Percentiles rank a stretch among this genome's conserved stretches.
phyloP scores from a whole-genome alignment of 2,113 vertebrate species.

The Tupaia tana region DNA sequence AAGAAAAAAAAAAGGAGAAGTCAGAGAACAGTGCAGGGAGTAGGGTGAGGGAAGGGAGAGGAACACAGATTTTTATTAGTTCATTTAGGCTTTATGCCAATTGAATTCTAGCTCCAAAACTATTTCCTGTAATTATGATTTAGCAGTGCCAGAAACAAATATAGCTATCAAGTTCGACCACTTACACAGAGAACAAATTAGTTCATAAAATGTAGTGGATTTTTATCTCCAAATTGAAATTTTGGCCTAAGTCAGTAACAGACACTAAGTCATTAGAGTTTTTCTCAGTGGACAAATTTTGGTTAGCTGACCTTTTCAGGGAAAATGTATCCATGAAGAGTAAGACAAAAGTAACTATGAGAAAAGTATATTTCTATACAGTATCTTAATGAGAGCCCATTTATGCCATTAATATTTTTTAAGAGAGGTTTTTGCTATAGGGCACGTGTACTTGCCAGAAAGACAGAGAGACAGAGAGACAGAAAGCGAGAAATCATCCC shows the following conservation, averaged over 20 bases:
- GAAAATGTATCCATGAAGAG: not conserved
- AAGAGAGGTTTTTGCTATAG: no score
- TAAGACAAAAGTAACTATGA: constrained; percentile 51
- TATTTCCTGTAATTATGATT: constrained; percentile 76
- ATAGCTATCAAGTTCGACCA: constrained; percentile 77
- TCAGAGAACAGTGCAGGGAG: not conserved
- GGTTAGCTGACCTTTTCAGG: not conserved
- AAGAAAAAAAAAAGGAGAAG: not conserved
- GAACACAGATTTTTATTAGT: constrained; percentile 64
- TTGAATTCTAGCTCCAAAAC: constrained; percentile 72
- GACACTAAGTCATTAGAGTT: constrained; percentile 67
- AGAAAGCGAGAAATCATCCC: no score
- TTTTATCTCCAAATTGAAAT: constrained; percentile 80
- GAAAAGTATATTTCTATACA: constrained; percentile 24
- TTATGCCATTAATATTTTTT: not conserved
- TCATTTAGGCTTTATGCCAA: constrained; percentile 71
- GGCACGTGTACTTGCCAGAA: no score
- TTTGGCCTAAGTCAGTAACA: constrained; percentile 70
- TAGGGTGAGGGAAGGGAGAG: not conserved
- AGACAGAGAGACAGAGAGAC: no score
- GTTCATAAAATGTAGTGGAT: constrained; percentile 78
- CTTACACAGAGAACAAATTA: constrained; percentile 76
- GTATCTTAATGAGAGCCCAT: not conserved
- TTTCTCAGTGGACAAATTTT: constrained; percentile 57
- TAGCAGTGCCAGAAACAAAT: constrained; percentile 77